Evolutionary conservation across 2,888 invertebrate species (phyloP).

Genomic region (Sminthurides aquaticus): DNA sequence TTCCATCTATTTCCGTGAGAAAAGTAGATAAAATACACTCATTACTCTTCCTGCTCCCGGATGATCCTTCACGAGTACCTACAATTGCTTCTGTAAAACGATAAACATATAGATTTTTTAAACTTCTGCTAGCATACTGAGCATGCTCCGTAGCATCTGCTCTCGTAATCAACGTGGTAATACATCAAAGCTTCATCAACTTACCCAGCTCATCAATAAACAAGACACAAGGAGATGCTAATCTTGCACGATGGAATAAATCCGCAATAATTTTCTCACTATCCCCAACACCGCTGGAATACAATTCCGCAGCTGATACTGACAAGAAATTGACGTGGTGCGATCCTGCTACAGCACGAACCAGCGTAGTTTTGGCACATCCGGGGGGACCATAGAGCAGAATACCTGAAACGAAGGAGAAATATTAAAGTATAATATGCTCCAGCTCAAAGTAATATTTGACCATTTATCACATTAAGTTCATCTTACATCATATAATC

Average conservation of each 20-base stretch:
- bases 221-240: constrained; percentile 55
- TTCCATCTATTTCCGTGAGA: constrained; percentile 61
- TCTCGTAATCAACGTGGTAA: constrained; percentile 19
- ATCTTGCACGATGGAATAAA: constrained; percentile 56
- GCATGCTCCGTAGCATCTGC: too few relatives aligned
- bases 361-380: constrained; percentile 59
- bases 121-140: too few relatives aligned
- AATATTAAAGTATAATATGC: too few relatives aligned
- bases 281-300: constrained; percentile 60
- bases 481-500: too few relatives aligned
- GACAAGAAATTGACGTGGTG: constrained; percentile 54
- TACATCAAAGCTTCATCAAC: background rate
- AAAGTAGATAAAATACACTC: constrained; percentile 56
- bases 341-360: constrained; percentile 54
- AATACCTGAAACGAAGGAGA: constrained; percentile 48
- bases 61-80: constrained; percentile 45
- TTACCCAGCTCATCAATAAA: constrained; percentile 60
- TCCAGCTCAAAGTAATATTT: background rate
- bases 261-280: constrained; percentile 56
- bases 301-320: constrained; percentile 57
- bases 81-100: constrained; percentile 47
- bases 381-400: constrained; percentile 60
- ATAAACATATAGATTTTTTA: too few relatives aligned
- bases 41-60: constrained; percentile 43
- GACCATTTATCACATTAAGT: background rate